Base-by-base conservation (phyloP, 2,888 invertebrate genomes). In the Synergus gifuensis region DNA sequence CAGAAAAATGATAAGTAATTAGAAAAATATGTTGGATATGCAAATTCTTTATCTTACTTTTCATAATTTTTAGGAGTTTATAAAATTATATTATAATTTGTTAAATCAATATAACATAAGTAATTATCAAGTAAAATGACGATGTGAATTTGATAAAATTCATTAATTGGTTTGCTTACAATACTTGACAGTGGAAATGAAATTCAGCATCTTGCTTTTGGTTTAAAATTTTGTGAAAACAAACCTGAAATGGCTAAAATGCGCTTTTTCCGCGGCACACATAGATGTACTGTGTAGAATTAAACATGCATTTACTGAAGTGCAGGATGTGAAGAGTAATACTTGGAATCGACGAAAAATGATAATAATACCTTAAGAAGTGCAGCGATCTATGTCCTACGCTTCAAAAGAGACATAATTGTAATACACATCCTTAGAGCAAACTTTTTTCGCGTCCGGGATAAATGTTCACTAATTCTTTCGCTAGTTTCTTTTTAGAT, bases 321-420 rank as follows among this genome's bases (percentile, higher is more conserved):
- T 54, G 69, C 46, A 49, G 69, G 22, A 49, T 73, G 67, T 49
- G 49, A 54, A 73, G 69, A 49, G 69, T 22, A 49, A 73, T 73
- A 49, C n/a, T 54, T 54, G 1, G 69, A 73, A 73, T 73, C 69
- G 49, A 49, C 36, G 46, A 49, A 73, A 69, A 73, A 73, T 73
- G 69, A 36, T 49, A 73, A 73, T 73, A 73, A 73, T 49, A 73
- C 49, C n/a, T 73, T 49, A 16, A 49, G 28, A 46, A 73, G 46
- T 54, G 28, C 69, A 73, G 46, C 14, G 49, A 73, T 67, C 44
- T 73, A 49, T 73, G 28, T 62, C 14, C 14, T 28, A 28, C 12
- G 28, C 3, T 12, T 12, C 22, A 12, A 28, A 28, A 62, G 62
- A 14, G 22, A 62, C 12, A 62, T 62, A 62, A 62, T 62, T 28